A percentile compares a stretch with the other conserved stretches of the same genome.
Conservation (phyloP, 2,797 vertebrate species). For the Centroberyx gerrardi region DNA sequence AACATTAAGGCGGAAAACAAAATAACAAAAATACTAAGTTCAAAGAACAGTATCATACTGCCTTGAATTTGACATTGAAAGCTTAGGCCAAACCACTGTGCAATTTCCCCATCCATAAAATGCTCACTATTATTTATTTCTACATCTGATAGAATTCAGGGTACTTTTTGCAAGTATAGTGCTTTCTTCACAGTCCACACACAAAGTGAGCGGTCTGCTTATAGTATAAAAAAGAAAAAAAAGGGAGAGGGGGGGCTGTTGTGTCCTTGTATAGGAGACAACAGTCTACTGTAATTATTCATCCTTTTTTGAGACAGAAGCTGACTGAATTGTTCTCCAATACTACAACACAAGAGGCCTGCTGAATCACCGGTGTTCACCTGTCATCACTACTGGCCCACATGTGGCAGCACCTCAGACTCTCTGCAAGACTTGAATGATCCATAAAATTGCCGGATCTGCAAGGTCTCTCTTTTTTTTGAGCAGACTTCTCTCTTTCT, state of each 20-base stretch:
- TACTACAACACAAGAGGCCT: constrained; percentile 25
- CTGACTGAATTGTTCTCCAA: constrained; percentile 48
- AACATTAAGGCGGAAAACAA: constrained; percentile 77
- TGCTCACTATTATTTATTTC: constrained; percentile 49
- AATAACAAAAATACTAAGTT: constrained; percentile 69
- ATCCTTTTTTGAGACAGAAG: constrained; percentile 59
- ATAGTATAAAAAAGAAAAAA: not conserved
- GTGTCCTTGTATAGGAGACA: constrained; percentile 38
- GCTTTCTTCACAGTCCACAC: constrained; percentile 57
- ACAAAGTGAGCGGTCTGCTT: constrained; percentile 40
- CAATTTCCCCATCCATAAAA: constrained; percentile 67
- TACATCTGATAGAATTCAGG: constrained; percentile 56
- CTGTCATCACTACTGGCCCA: constrained; percentile 8
- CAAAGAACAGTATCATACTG: constrained; percentile 62
- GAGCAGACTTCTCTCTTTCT: constrained; percentile 67
- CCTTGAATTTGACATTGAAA: constrained; percentile 68
- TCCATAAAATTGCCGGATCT: constrained; percentile 66
- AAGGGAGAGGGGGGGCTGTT: constrained; percentile 19
- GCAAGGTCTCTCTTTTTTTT: constrained; percentile 47
- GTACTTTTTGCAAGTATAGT: constrained; percentile 53
- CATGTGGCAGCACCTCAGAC: constrained; percentile 45
- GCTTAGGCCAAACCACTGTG: constrained; percentile 75
- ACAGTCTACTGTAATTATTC: constrained; percentile 38
- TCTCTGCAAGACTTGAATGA: constrained; percentile 38
- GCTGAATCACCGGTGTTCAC: constrained; percentile 42